Base-by-base conservation (phyloP, 2,113 vertebrate species). In the Neodontobutis hainanensis region DNA sequence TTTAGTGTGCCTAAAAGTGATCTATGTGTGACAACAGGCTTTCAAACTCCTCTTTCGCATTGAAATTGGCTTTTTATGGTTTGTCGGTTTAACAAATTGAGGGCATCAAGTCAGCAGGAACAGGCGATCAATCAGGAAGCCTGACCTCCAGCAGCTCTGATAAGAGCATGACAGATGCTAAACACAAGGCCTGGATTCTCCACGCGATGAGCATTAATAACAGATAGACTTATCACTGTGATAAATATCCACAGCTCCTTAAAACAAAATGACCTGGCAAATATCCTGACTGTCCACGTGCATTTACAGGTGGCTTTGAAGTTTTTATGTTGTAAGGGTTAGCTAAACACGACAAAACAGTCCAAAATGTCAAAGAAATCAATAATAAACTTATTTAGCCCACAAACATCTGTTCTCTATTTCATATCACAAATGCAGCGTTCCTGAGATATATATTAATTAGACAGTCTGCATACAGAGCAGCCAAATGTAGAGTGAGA, bases 81-180 rank as follows among this genome's bases (percentile, higher is more conserved):
- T 66, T 78, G 76, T 78, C 83, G 4, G 10, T 67, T 81, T 50
- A 75, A 78, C 76, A 80, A 68, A 78, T 72, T 65, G 56, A 78
- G 55, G 72, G 48, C 44, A 7, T 62, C 67, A 42, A 81, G 70
- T 81, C 68, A 55, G 71, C 58, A 57, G 42, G 71, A 53, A 70
- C 58, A 63, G 50, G 15, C 74, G 7, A 81, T 87, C 32, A 67
- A 89, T 83, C 80, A 85, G 82, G 61, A 72, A 82, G 75, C 64
- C n/a, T 58, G 53, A 53, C 57, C 73, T 67, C 80, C 77, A 77
- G 61, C 69, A 45, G 77, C 12, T 75, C 72, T 74, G 87, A 90
- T 88, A 83, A 90, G 82, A 85, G 71, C 62, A 45, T 86, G 83
- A 89, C 62, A 45, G 80, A 89, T 88, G 75, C 70, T 81, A 83